phyloP scores from a whole-genome alignment of 2,888 invertebrate species.

The Polymixis lichenea region DNA sequence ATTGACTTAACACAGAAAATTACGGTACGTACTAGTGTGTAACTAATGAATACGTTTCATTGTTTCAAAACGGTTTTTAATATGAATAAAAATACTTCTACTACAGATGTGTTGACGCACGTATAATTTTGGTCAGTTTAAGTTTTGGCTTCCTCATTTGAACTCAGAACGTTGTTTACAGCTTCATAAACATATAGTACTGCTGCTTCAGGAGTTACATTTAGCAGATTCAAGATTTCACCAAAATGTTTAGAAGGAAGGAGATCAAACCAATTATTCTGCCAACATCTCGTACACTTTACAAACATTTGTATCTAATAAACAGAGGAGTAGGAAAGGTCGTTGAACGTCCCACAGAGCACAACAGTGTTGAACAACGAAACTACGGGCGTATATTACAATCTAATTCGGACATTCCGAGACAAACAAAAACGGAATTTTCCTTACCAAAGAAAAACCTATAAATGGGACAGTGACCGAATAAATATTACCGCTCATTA shows the following conservation, averaged over 20 bases:
- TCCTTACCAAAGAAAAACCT: slow-evolving; percentile 34
- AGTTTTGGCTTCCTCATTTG: slow-evolving; percentile 22
- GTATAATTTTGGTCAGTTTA: slow-evolving; percentile 18
- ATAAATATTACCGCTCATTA: slow-evolving; percentile 54
- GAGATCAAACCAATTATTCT: slow-evolving; percentile 10
- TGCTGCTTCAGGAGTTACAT: slow-evolving; percentile 5
- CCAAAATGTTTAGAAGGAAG: slow-evolving; percentile 26
- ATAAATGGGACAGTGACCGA: slow-evolving; percentile 55
- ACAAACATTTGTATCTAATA: slow-evolving; percentile 40
- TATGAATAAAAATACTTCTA: slow-evolving; percentile 42
- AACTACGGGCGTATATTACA: slow-evolving; percentile 61
- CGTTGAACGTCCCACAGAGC: slow-evolving; percentile 56
- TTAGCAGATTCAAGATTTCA: slow-evolving; percentile 22
- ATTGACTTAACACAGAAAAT: slow-evolving; percentile 62
- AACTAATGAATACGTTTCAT: slow-evolving; percentile 65
- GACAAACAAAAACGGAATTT: slow-evolving; percentile 43
- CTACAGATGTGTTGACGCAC: slow-evolving; percentile 13
- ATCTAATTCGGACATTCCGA: slow-evolving; percentile 44
- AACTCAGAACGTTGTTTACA: not conserved
- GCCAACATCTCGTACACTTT: slow-evolving; percentile 18
- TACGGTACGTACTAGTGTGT: slow-evolving; percentile 59
- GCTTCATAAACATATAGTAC: slow-evolving; percentile 10
- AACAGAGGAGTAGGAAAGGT: slow-evolving; percentile 44
- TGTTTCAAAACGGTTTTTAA: slow-evolving; percentile 58
- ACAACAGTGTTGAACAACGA: slow-evolving; percentile 50